Conservation (phyloP, 2,113 vertebrate genomes). For the Campylomormyrus numenius region DNA sequence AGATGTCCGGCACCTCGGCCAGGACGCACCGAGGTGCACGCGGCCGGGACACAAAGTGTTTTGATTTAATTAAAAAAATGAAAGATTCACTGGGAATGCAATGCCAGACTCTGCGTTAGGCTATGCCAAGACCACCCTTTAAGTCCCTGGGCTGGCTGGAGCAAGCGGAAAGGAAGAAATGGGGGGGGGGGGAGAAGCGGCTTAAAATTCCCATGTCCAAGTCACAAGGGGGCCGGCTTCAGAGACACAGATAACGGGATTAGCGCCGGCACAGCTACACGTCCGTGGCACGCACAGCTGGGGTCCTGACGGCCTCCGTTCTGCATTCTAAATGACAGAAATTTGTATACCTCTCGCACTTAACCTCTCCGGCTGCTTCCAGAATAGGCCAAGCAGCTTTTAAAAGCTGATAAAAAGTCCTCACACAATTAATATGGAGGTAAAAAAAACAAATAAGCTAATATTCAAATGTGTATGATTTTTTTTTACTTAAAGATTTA, state of each 20-base stretch:
- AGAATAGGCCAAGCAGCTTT: too few relatives aligned
- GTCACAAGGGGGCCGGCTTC: slow-evolving; percentile 65
- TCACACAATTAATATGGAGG: background rate
- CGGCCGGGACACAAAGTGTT: background rate
- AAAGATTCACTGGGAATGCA: background rate
- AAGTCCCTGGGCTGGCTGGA: slow-evolving; percentile 45
- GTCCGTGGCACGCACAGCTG: slow-evolving; percentile 43
- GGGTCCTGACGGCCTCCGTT: slow-evolving; percentile 15
- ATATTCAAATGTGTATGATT: background rate
- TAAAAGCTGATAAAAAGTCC: background rate
- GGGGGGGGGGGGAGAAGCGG: slow-evolving; percentile 48
- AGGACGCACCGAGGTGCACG: too few relatives aligned
- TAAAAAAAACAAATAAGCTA: background rate
- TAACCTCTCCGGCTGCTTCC: slow-evolving; percentile 34
- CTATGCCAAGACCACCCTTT: slow-evolving; percentile 57
- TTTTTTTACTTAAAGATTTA: background rate
- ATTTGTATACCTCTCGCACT: slow-evolving; percentile 12
- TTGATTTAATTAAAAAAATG: background rate
- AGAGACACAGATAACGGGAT: slow-evolving; percentile 69
- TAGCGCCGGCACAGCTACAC: slow-evolving; percentile 59
- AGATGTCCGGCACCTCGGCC: background rate
- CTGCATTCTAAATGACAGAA: slow-evolving; percentile 23
- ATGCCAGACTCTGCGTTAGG: slow-evolving; percentile 36
- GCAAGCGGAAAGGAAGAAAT: background rate
- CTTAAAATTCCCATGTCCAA: slow-evolving; percentile 66